These are phyloP conservation scores for Dipodomys stephensi DNA, from an alignment of 2,113 vertebrate species.

Conservation along the genomic window DNA sequence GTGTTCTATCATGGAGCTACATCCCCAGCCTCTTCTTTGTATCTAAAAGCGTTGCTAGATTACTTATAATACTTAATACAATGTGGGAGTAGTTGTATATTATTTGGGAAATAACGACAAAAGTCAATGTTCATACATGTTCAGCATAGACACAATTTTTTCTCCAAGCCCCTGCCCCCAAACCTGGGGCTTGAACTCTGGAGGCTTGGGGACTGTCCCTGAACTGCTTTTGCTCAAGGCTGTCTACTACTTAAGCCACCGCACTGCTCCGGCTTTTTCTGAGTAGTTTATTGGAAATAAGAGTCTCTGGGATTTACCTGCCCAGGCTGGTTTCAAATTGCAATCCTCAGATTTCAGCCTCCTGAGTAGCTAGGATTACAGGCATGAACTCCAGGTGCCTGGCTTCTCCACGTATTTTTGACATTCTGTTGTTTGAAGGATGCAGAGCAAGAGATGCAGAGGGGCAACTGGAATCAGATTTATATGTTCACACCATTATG, in stretches of 20 bases:
- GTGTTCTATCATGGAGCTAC: not conserved
- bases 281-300: too few relatives aligned
- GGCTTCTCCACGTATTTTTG: not conserved
- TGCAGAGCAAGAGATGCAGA: not conserved
- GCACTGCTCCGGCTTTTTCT: too few relatives aligned
- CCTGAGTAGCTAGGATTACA: too few relatives aligned
- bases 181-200: too few relatives aligned
- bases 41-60: not conserved
- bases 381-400: too few relatives aligned
- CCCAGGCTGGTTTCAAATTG: too few relatives aligned
- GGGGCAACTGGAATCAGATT: not conserved
- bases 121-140: not conserved
- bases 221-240: too few relatives aligned
- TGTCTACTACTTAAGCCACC: too few relatives aligned
- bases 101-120: not conserved
- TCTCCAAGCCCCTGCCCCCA: not conserved
- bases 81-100: not conserved
- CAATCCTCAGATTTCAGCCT: too few relatives aligned
- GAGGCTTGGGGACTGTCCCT: too few relatives aligned
- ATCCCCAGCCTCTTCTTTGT: not conserved
- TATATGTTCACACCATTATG: not conserved
- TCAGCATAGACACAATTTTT: not conserved
- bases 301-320: too few relatives aligned
- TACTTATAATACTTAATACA: not conserved
- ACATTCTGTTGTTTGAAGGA: not conserved